Percentiles rank a stretch among this genome's conserved stretches.
These are phyloP conservation scores for Mustelus asterias DNA, from an alignment of 2,113 vertebrate genomes.

Conservation along the genomic window DNA sequence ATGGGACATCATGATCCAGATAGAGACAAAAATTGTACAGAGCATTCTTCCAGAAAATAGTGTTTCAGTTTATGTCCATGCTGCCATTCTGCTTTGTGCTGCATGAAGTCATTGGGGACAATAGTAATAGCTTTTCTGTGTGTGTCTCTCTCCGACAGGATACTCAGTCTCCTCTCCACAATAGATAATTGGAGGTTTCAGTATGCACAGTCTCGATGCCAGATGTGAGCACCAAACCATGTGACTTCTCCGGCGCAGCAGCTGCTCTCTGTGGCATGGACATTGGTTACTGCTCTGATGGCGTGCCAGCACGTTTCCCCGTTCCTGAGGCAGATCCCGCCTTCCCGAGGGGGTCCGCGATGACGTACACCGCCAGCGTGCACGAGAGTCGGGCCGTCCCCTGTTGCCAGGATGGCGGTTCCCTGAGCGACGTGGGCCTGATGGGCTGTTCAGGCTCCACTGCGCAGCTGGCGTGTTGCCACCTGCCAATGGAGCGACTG, in stretches of 20 bases:
- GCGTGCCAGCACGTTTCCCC: constrained; percentile 57
- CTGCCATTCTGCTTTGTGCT: neutral
- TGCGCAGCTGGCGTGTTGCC: constrained; percentile 49
- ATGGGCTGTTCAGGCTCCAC: constrained; percentile 59
- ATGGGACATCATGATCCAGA: neutral
- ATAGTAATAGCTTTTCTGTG: neutral
- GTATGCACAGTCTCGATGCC: constrained; percentile 52
- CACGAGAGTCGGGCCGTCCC: constrained; percentile 62
- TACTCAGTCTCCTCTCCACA: neutral
- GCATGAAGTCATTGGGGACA: neutral
- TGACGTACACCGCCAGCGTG: constrained; percentile 54
- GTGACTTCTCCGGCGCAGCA: constrained; percentile 58
- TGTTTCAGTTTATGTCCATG: neutral
- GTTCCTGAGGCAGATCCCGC: constrained; percentile 50
- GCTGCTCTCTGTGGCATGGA: constrained; percentile 61
- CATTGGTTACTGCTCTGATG: constrained; percentile 60
- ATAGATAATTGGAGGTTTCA: constrained; percentile 42
- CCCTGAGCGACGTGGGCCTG: constrained; percentile 65
- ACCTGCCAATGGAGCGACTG: neutral
- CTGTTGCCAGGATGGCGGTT: constrained; percentile 67
- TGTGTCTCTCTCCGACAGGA: neutral
- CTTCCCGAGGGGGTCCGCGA: constrained; percentile 57
- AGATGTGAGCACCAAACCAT: constrained; percentile 61
- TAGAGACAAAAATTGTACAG: neutral
- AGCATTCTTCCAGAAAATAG: neutral